Percentiles rank a stretch among this genome's conserved stretches.
phyloP scores from a whole-genome alignment of 2,797 vertebrate genomes.

The Melopsittacus undulatus region DNA sequence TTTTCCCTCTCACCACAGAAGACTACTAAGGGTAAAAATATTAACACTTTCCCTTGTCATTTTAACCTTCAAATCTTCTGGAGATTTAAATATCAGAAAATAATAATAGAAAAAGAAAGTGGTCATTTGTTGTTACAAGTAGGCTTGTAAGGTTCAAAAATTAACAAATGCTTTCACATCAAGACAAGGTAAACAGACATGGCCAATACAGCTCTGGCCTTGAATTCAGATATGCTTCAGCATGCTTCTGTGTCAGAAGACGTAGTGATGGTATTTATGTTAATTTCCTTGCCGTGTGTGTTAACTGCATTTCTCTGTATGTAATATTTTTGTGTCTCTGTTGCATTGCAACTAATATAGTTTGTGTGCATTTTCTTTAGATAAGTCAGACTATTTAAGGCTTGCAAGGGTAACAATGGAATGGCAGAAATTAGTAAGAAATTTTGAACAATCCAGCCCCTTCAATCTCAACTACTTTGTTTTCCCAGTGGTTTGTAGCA shows the following conservation, averaged over 20 bases:
- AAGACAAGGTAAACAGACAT: neutral
- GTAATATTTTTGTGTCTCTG: neutral
- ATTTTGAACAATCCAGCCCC: neutral
- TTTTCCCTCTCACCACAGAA: neutral
- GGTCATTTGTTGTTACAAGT: neutral
- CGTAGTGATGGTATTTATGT: neutral
- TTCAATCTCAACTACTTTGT: neutral
- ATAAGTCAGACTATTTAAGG: neutral
- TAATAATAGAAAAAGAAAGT: neutral
- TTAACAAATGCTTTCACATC: neutral
- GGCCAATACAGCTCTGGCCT: neutral
- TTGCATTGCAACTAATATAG: neutral
- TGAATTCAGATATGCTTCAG: neutral
- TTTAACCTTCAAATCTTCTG: neutral
- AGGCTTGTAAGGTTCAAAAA: neutral
- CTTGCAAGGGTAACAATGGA: neutral
- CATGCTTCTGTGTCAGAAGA: neutral
- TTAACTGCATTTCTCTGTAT: neutral
- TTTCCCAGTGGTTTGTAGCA: neutral
- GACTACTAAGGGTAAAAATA: neutral
- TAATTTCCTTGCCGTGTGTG: neutral
- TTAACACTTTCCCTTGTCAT: fast-evolving
- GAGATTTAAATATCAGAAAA: neutral
- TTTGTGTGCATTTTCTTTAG: neutral
- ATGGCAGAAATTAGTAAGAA: neutral